Base-by-base conservation (phyloP, 2,113 vertebrate species). In the Loxodonta africana region DNA sequence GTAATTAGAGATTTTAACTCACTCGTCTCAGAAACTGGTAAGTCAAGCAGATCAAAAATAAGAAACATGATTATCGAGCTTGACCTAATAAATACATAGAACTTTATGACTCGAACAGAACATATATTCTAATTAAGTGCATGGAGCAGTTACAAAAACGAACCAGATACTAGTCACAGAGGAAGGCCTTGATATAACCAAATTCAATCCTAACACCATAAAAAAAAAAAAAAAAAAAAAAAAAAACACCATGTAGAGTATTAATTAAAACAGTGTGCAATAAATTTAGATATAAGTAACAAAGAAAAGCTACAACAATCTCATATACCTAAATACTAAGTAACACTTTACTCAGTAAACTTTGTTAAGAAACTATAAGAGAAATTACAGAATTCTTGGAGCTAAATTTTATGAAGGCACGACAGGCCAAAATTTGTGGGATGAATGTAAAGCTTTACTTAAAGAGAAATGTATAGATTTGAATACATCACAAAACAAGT, bases 221-320 rank as follows among this genome's bases (percentile, higher is more conserved):
- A 37, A 37, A 37, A 37, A 37, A 37, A 37, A 37, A 37, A 37
- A 37, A 37, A 37, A 37, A 37, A 37, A 37, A 37, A 37, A 37
- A 37, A 37, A 37, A 37, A 83, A 53, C 48, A 69, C 69, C 15
- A 63, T 62, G 51, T 71, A 83, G 28, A 46, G 48, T 48, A 48
- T 48, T 28, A 2, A 77, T 87, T 14, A 33, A 5, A 74, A 65
- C 20, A 65, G 5, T 81, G 30, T 48, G 17, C 25, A 51, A 65
- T 81, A 86, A 62, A 87, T 41, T 81, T 76, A 90, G 53, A 90
- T 81, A 74, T 67, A 96, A 84, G 26, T 89, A 77, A 82, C 28
- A 90, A 80, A 51, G 41, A 48, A 71, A 94, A 86, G 48, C 20
- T 82, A 15, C 57, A 96, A 53, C 4, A 71, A 85, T 30, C 6